Conservation (phyloP, 2,113 vertebrate species). For the Prochilodus magdalenae region DNA sequence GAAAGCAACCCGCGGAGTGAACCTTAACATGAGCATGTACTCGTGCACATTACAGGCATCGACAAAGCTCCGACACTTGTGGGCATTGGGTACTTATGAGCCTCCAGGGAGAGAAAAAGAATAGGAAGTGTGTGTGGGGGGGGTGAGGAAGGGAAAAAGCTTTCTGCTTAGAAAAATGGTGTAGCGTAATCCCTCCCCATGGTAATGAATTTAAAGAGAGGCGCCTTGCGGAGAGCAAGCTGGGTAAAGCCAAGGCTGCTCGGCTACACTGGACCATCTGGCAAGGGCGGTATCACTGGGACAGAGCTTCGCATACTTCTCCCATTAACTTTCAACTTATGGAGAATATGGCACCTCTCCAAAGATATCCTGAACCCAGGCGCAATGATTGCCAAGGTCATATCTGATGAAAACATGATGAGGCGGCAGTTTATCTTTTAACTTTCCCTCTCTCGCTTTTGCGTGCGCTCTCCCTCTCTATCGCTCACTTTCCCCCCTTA, state of each 20-base stretch:
- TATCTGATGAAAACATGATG: slow-evolving; percentile 78
- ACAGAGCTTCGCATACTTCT: slow-evolving; percentile 63
- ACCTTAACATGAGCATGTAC: slow-evolving; percentile 10
- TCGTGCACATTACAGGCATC: slow-evolving; percentile 57
- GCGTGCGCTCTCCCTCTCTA: slow-evolving; percentile 12
- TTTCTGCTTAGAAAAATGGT: slow-evolving; percentile 55
- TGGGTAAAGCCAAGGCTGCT: slow-evolving; percentile 33
- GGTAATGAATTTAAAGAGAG: slow-evolving; percentile 70
- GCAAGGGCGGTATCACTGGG: slow-evolving; percentile 60
- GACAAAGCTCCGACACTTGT: slow-evolving; percentile 44
- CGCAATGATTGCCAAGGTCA: slow-evolving; percentile 75
- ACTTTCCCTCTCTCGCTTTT: neutral
- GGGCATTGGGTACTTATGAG: slow-evolving; percentile 32
- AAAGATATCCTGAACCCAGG: slow-evolving; percentile 65
- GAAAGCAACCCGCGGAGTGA: neutral
- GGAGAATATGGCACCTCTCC: slow-evolving; percentile 73
- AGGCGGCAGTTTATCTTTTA: slow-evolving; percentile 75
- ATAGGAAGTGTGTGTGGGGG: slow-evolving; percentile 32
- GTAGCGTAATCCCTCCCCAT: slow-evolving; percentile 57
- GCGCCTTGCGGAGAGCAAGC: slow-evolving; percentile 55
- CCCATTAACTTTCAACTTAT: slow-evolving; percentile 76
- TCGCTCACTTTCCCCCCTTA: slow-evolving; percentile 44
- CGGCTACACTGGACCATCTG: slow-evolving; percentile 67
- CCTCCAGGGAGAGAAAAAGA: slow-evolving; percentile 41
- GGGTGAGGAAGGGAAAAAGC: slow-evolving; percentile 51